Evolutionary conservation across 1,140 invertebrate genomes (phyloP), one percentile per base, ranked within the genome.

Genomic region (Triops cancriformis): DNA sequence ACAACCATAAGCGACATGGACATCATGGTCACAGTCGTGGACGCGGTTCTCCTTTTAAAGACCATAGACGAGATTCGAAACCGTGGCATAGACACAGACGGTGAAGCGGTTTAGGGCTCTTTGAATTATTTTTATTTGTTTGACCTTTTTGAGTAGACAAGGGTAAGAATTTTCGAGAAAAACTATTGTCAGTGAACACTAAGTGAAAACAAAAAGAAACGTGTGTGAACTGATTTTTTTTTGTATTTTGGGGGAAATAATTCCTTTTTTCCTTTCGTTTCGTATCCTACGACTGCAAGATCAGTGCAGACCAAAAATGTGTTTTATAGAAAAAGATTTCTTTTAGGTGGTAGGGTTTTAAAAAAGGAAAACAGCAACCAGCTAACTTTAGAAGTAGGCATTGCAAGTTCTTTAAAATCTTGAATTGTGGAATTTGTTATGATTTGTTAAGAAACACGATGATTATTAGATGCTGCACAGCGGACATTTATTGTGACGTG

Each of bases 401-500:
- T 37, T 37, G 51, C 14, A 64, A 23, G 18, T 64, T 64, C 18
- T 23, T 23, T 64, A 64, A 64, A 4, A 37, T 37, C 51, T 1
- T 64, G 51, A 64, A n/a, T 4, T 64, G 18, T 23, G 18, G 51
- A 64, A 64, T 64, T 64, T n/a, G 31, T 37, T 37, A 64, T 18
- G 9, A 18, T 64, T 64, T 64, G 23, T 64, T 64, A 64, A 64
- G n/a, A 18, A 64, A 64, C 14, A 64, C 4, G 23, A 64, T 18
- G 51, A 18, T 18, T n/a, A 64, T 6, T 4, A n/a, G 14, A 64
- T n/a, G 51, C 51, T 64, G 51, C 51, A 64, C 18, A n/a, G n/a
- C 51, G 51, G 31, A 64, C 51, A 64, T 64, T 64, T 64, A 64
- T 64, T 64, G 51, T 64, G 51, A 64, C 51, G 51, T 64, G 14